Evolutionary conservation across 2,113 vertebrate species (phyloP), one percentile per base, ranked within the genome.

Genomic region (Pungitius pungitius): DNA sequence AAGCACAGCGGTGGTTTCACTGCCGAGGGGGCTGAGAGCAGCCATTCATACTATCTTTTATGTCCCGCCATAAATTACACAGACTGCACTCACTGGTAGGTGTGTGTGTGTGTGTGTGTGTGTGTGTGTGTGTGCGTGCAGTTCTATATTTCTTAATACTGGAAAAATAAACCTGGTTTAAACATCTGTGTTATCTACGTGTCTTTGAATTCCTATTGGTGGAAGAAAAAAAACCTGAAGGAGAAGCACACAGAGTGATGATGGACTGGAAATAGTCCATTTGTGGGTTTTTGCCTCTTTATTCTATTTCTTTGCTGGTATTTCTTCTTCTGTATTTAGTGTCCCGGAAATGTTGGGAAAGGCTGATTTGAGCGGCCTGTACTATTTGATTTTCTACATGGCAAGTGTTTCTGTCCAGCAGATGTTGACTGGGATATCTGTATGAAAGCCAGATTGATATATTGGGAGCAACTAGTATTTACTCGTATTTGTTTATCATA

Each of bases 1-100:
- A 92, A 89, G 88, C 86, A 84, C 59, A 63, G 87, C 6, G 78
- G 83, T 92, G 78, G 83, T 92, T 88, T 90, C 59, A 61, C 72
- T 83, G 54, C 72, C 77, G 79, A 81, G 77, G 81, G 75, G 83
- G 75, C 76, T 84, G 65, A 71, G 57, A 61, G 54, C 55, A 72
- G 58, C 54, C 56, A 45, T 58, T 81, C 70, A 69, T 87, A 84
- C 65, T 80, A 78, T 84, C 84, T 85, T 83, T 87, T 79, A 85
- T 78, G 79, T 82, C 70, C 75, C 55, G 42, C 73, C 58, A 73
- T 88, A 83, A 84, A 89, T 85, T 82, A 87, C 56, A 68, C 40
- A 55, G 71, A 61, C 62, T 71, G 42, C 57, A 66, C 80, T 52
- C 54, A 33, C 60, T 68, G 68, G 57, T 69, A 77, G 82, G 42